These are phyloP conservation scores for Brachionus manjavacas DNA, from an alignment of 1,140 invertebrate genomes.

Conservation along the genomic window DNA sequence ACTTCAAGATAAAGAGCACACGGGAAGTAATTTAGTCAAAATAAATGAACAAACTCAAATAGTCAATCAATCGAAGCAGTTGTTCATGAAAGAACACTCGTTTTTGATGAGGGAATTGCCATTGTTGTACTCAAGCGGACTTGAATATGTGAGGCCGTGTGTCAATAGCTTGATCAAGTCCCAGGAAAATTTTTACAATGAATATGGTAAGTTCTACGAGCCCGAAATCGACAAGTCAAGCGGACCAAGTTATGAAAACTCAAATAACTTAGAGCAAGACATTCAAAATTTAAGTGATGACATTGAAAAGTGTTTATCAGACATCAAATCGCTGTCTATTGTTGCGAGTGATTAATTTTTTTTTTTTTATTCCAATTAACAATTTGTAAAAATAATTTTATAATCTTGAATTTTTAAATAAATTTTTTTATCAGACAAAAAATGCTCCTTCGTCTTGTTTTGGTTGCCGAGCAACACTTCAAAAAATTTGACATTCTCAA, in stretches of 20 bases:
- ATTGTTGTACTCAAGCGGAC: not conserved
- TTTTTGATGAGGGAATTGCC: slow-evolving; percentile 36
- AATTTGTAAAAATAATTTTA: not conserved
- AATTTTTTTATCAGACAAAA: too few relatives aligned
- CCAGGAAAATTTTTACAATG: slow-evolving; percentile 20
- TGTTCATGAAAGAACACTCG: slow-evolving; percentile 14
- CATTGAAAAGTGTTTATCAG: slow-evolving; percentile 18
- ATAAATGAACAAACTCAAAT: slow-evolving; percentile 12
- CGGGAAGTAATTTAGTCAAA: slow-evolving; percentile 19
- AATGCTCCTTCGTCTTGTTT: not conserved
- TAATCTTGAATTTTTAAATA: too few relatives aligned
- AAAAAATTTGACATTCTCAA: not conserved
- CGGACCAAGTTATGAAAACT: not conserved
- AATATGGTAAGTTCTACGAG: not conserved
- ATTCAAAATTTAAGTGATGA: not conserved
- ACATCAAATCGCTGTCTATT: slow-evolving; percentile 26
- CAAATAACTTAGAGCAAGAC: not conserved
- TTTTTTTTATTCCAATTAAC: not conserved
- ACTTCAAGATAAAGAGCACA: slow-evolving; percentile 18
- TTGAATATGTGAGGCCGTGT: slow-evolving; percentile 25
- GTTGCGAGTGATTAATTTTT: slow-evolving; percentile 35
- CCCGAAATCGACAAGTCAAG: not conserved
- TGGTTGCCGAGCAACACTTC: not conserved
- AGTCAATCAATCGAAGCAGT: slow-evolving; percentile 2
- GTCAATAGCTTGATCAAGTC: slow-evolving; percentile 18